Evolutionary conservation across 2,113 vertebrate genomes (phyloP), one percentile per base, ranked within the genome.

Genomic region (Rhinolophus sinicus): DNA sequence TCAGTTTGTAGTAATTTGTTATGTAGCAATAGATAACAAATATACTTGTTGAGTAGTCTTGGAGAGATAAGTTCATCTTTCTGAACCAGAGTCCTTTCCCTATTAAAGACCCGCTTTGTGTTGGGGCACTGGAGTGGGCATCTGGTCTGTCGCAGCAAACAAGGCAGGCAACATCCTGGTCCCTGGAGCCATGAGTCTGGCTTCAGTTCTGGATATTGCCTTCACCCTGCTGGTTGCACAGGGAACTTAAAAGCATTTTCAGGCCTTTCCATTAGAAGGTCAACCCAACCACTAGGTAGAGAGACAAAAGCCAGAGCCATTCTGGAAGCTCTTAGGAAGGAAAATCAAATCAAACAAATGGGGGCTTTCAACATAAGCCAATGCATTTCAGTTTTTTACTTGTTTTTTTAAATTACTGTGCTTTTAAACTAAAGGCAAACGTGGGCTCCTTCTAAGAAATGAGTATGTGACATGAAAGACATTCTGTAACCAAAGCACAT

Each of bases 391-490:
- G 10, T 4, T 62, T 97, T 92, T 85, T 44, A 14, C 81, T 89
- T 87, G 30, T 69, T 85, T 56, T 52, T 65, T 75, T n/a, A 11
- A 85, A 85, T 89, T n/a, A 50, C n/a, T 76, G 2, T 62, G 64
- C 72, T 96, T 96, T 96, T 88, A 88, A 94, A 92, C 88, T 92
- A 94, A 96, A 94, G 70, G 88, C 44, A 86, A 83, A 93, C 75
- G 15, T 72, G 26, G 22, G 5, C 38, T 92, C 67, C 38, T 88
- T 90, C 81, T 87, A 83, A 78, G 64, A 95, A 95, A 54, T 70
- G n/a, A 93, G 12, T 60, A 4, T n/a, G 13, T 75, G 69, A 86
- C 50, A n/a, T 60, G 65, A 92, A 90, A 95, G 58, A 14, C 80
- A 77, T 84, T 93, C 69, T 47, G 26, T 75, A 93, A 75, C 64